A percentile compares a stretch with the other conserved stretches of the same genome.
Conservation (phyloP, 2,113 vertebrate genomes). For the Centropus unirufus region DNA sequence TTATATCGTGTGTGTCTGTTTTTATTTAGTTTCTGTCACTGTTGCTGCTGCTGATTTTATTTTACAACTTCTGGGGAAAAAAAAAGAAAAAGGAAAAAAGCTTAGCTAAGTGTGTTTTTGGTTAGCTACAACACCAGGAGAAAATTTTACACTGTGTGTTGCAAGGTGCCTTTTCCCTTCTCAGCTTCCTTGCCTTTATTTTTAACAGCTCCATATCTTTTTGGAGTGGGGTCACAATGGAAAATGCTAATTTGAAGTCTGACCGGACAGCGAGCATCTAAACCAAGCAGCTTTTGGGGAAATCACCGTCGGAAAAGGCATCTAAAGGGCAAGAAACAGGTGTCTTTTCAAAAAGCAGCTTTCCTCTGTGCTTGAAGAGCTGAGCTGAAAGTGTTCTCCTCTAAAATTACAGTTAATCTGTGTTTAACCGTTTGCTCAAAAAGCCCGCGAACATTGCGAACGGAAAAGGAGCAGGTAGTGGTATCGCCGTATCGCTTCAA, state of each 20-base stretch:
- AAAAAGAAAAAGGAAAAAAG: neutral
- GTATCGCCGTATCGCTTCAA: neutral
- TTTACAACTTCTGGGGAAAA: neutral
- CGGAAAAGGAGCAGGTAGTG: neutral
- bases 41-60: neutral
- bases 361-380: neutral
- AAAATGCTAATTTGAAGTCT: neutral
- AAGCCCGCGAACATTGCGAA: neutral
- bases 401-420: neutral
- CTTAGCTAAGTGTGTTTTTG: neutral
- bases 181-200: neutral
- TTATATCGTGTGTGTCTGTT: neutral
- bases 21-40: neutral
- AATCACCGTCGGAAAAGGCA: neutral
- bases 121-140: neutral
- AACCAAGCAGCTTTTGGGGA: neutral
- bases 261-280: neutral
- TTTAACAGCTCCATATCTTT: neutral
- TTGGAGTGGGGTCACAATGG: neutral
- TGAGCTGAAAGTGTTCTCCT: neutral
- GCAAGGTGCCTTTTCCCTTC: neutral
- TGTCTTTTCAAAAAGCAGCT: neutral
- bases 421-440: neutral
- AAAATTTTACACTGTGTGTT: neutral
- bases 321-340: neutral